Evolutionary conservation across 2,797 vertebrate species (phyloP), one percentile per base, ranked within the genome.

Genomic region (Ctenosaura bakeri): DNA sequence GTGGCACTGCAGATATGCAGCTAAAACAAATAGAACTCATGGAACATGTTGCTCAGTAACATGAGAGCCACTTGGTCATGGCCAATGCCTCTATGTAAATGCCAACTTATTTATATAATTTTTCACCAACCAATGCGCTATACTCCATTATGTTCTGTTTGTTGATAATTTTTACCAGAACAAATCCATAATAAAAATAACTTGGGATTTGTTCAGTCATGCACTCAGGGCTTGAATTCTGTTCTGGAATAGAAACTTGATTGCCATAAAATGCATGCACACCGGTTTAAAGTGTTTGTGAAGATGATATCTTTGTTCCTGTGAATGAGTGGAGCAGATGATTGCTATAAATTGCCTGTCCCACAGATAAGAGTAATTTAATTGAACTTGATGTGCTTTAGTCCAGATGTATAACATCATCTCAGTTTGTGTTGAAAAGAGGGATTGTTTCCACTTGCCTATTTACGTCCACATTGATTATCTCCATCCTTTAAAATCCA

Each of bases 61-160:
- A 64, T 26, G 12, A 2, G 46, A 71, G 69, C 42, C 50, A 32
- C 38, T 50, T 1, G 35, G 52, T 46, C 13, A 50, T 62, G 12
- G 18, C 22, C 32, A 95, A 96, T 95, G 92, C 95, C 94, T 95
- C 95, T 95, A 95, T 92, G 90, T 94, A 95, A 94, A 90, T 94
- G 95, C 94, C 94, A 96, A 90, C 90, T 87, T 42, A 90, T 94
- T 96, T 81, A 73, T 81, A 78, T 85, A 59, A 20, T 24, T 86
- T 54, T 38, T 32, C 94, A 95, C 93, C 90, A 92, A 93, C 93
- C 91, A 85, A 90, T 85, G 89, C 94, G 93, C 94, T 94, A 89
- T 92, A 96, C 88, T 88, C 89, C 94, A 86, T 94, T 94, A 91
- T 93, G 95, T 93, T 24, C 59, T 85, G 13, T 46, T 94, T 46